A percentile compares a stretch with the other conserved stretches of the same genome.
Conservation (phyloP, 1,140 invertebrate species). For the Danaus melanippus region DNA sequence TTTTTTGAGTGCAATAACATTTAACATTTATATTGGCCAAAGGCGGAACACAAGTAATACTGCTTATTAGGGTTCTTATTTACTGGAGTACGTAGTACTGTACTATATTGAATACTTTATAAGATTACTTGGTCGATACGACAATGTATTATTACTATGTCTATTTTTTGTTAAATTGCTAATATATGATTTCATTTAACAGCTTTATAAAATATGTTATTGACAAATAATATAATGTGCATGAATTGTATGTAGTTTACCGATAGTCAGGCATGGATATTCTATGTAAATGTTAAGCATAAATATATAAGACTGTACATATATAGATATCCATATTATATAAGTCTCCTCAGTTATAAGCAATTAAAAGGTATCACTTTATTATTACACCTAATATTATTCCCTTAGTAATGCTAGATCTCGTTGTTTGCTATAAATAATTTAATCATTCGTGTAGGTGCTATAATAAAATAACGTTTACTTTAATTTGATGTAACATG, state of each 20-base stretch:
- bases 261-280: constrained; percentile 18
- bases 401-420: constrained; percentile 62
- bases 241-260: constrained; percentile 12
- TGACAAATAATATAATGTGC: constrained; percentile 15
- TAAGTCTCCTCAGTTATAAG: constrained; percentile 20
- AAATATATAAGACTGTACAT: constrained; percentile 58
- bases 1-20: constrained; percentile 58
- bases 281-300: constrained; percentile 25
- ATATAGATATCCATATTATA: constrained; percentile 29
- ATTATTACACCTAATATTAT: constrained; percentile 32
- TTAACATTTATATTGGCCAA: constrained; percentile 48
- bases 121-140: constrained; percentile 19
- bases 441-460: constrained; percentile 30
- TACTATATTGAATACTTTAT: constrained; percentile 18
- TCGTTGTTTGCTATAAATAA: constrained; percentile 42
- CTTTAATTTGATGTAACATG: constrained; percentile 25
- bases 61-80: constrained; percentile 23
- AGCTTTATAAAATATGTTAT: constrained; percentile 25
- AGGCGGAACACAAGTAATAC: constrained; percentile 42
- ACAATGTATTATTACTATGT: constrained; percentile 22
- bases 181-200: constrained; percentile 19
- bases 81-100: constrained; percentile 36
- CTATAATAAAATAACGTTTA: constrained; percentile 27
- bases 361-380: constrained; percentile 8
- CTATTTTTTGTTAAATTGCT: constrained; percentile 10